These are phyloP conservation scores for Syrmaticus mikado DNA, from an alignment of 2,113 vertebrate species.

Conservation along the genomic window DNA sequence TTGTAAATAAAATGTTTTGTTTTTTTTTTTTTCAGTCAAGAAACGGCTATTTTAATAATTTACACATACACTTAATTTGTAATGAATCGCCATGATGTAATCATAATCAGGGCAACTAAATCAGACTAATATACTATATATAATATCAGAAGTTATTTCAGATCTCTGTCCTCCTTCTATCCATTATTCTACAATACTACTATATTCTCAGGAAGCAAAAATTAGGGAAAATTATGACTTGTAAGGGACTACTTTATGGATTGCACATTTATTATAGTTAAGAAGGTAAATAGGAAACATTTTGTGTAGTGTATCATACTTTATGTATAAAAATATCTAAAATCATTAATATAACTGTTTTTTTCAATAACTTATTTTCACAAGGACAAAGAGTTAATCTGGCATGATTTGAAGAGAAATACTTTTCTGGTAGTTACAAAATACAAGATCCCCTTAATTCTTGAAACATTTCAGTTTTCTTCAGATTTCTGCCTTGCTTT, in stretches of 20 bases:
- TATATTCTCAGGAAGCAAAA: background rate
- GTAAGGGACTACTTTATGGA: background rate
- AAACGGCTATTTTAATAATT: background rate
- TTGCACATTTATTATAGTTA: background rate
- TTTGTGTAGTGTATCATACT: background rate
- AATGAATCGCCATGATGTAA: background rate
- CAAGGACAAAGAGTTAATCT: background rate
- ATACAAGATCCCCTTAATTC: background rate
- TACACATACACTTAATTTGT: background rate
- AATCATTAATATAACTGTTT: background rate
- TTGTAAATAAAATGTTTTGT: background rate
- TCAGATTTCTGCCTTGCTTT: constrained; percentile 4
- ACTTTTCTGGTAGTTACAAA: background rate
- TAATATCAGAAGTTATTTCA: background rate
- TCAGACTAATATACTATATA: background rate
- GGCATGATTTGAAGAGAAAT: background rate
- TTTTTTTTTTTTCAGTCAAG: background rate
- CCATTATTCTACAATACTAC: background rate
- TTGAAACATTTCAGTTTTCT: background rate
- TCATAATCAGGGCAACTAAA: background rate
- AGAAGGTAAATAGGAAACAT: background rate
- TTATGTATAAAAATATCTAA: background rate
- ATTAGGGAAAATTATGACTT: background rate
- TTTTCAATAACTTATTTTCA: background rate
- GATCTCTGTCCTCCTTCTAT: background rate